These are phyloP conservation scores for Lumbricus terrestris DNA, from an alignment of 2,888 invertebrate genomes.

Conservation along the genomic window DNA sequence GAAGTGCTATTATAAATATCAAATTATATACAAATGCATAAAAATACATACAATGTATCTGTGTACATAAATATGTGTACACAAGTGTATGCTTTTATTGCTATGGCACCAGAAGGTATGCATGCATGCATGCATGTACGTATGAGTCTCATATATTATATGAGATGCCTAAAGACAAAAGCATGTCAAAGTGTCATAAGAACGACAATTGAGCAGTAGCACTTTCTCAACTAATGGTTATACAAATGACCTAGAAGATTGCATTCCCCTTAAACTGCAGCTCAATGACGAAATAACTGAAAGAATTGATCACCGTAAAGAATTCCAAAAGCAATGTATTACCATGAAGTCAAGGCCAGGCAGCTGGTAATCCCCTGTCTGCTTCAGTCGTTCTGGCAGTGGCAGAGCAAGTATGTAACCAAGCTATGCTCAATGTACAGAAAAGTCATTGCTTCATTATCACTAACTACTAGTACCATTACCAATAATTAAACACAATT, in stretches of 20 bases:
- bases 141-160: not conserved
- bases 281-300: too few species aligned
- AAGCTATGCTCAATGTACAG: constrained; percentile 42
- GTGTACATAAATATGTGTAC: constrained; percentile 7
- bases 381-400: constrained; percentile 66
- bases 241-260: not conserved
- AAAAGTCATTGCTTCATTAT: not conserved
- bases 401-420: constrained; percentile 79
- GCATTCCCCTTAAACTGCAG: not conserved
- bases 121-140: not conserved
- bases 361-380: constrained; percentile 65
- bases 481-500: too few species aligned
- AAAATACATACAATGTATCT: not conserved
- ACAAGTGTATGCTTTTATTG: not conserved
- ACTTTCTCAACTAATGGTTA: too few species aligned
- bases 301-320: too few species aligned
- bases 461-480: not conserved
- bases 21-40: too few species aligned
- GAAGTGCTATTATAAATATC: too few species aligned
- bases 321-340: constrained; percentile 35
- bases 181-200: too few species aligned
- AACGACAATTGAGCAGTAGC: too few species aligned
- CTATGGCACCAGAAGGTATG: not conserved
- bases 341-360: constrained; percentile 75
- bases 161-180: not conserved